Conservation (phyloP, 2,797 vertebrate genomes). For the Halcyon badia region DNA sequence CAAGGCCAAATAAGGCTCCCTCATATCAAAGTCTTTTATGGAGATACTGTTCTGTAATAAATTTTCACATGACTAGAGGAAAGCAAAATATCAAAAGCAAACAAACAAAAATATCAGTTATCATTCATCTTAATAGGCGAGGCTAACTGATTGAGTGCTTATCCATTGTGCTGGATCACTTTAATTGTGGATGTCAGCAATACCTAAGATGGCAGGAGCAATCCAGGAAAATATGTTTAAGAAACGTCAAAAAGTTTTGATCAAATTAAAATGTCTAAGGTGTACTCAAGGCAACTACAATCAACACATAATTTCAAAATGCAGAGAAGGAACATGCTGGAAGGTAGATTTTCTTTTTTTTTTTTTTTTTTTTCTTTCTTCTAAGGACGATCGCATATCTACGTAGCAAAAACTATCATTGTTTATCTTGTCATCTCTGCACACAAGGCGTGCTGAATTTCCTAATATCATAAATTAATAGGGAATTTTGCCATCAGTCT, state of each 20-base stretch:
- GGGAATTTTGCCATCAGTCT: constrained; percentile 7
- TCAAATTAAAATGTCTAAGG: constrained; percentile 49
- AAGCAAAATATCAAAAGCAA: constrained; percentile 65
- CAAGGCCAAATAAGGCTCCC: neutral
- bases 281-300: constrained; percentile 3
- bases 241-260: constrained; percentile 35
- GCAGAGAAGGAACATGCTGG: neutral
- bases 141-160: neutral
- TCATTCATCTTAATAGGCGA: neutral
- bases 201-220: neutral
- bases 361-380: neutral
- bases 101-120: constrained; percentile 31
- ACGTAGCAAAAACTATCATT: neutral
- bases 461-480: constrained; percentile 23
- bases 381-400: neutral
- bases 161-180: constrained; percentile 3
- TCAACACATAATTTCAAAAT: constrained; percentile 14
- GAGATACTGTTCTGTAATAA: constrained; percentile 42
- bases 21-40: neutral
- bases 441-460: neutral
- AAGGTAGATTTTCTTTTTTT: neutral
- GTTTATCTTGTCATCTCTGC: constrained; percentile 6
- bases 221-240: constrained; percentile 5
- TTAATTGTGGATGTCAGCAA: neutral
- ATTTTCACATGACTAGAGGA: constrained; percentile 26